phyloP scores from a whole-genome alignment of 2,888 invertebrate genomes.

The Noctua janthina region DNA sequence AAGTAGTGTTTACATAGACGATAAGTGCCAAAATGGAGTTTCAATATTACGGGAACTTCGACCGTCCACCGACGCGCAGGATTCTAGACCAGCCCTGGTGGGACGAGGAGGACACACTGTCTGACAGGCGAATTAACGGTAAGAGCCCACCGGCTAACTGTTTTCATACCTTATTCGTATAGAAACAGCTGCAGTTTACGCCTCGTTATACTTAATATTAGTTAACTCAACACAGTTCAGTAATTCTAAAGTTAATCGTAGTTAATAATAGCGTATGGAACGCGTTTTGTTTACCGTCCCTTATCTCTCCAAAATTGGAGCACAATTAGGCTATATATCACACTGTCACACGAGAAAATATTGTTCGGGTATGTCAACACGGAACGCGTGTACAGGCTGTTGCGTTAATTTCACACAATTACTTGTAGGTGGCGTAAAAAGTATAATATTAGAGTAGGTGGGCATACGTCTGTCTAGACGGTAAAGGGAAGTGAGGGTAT shows the following conservation, averaged over 20 bases:
- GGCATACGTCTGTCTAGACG: conserved; percentile 82
- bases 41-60: conserved; percentile 86
- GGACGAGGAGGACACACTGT: conserved; percentile 87
- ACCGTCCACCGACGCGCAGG: conserved; percentile 77
- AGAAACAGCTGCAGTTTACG: conserved; percentile 24
- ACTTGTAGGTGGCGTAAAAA: conserved; percentile 37
- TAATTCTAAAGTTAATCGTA: conserved; percentile 32
- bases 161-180: conserved; percentile 14
- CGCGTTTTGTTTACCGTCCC: conserved; percentile 45
- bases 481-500: conserved; percentile 73
- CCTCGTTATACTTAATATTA: conserved; percentile 11
- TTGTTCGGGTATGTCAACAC: conserved; percentile 43
- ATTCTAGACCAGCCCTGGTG: conserved; percentile 85
- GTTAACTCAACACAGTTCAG: conserved; percentile 21
- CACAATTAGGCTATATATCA: conserved; percentile 51
- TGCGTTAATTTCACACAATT: conserved; percentile 34
- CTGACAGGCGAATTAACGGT: conserved; percentile 86
- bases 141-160: conserved; percentile 63
- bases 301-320: conserved; percentile 61
- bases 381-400: conserved; percentile 22
- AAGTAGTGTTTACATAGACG: conserved; percentile 48
- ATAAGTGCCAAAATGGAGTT: conserved; percentile 81
- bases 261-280: conserved; percentile 12
- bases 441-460: conserved; percentile 59
- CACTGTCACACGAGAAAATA: conserved; percentile 46